Base-by-base conservation (phyloP, 1,140 invertebrate species). In the Drosophila takahashii region DNA sequence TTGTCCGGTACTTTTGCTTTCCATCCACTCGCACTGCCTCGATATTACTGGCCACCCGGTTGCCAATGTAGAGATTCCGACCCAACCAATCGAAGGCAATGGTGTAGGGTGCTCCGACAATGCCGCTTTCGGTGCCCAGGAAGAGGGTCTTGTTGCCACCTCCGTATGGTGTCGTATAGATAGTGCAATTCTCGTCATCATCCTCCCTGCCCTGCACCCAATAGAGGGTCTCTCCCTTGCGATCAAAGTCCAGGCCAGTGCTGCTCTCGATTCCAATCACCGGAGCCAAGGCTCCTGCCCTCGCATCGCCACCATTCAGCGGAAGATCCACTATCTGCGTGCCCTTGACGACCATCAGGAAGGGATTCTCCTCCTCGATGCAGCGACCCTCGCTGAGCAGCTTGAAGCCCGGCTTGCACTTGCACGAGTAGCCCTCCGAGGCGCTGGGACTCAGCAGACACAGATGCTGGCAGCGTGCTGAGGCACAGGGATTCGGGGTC, bases 71-170 rank as follows among this genome's bases (percentile, higher is more conserved):
- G 7, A 99, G 91, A 93, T 99, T 99, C 39, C 98, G 93, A 8
- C 98, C 98, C 29, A 99, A 93, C 98, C 98, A 99, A 91, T 99
- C 98, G 87, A 99, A 97, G 0, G 98, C 98, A 32, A 99, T 95
- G 1, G 97, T 95, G 44, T 97, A 97, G 0, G 98, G 97, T 0
- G 97, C 95, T 0, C 98, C 98, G 27, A 99, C 96, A 32, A 99
- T 95, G 7, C 97, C 97, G 6, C 94, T 94, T 61, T 97, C 96
- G 0, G 94, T 81, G 81, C 95, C 95, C 0, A 98, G 94, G 87
- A 99, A 96, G 81, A 96, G 95, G 0, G 96, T 96, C 90, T 95
- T 95, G 75, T 98, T 98, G 3, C 97, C 97, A 11, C 97, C 97
- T 45, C 95, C 95, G 50, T 98, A 95, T 1, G 96, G 95, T 72